A percentile compares a stretch with the other conserved stretches of the same genome.
Evolutionary conservation across 23 tunicate species (phyloP).

Genomic region (Styela clava): DNA sequence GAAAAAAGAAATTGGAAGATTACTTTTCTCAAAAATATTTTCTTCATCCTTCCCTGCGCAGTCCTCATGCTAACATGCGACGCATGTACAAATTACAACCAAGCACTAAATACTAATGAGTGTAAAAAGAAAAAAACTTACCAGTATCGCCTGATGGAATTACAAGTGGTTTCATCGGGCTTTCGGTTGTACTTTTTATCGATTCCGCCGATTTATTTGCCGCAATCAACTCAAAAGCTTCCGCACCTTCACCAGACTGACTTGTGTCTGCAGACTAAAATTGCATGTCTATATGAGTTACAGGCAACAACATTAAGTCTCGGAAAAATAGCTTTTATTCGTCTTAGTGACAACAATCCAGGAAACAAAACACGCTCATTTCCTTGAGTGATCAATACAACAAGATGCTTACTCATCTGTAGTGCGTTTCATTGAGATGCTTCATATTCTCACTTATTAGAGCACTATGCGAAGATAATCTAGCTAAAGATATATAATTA

Average conservation of each 20-base stretch:
- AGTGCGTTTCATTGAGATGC: not conserved
- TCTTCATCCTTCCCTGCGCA: too few species aligned
- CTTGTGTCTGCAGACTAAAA: slow-evolving; percentile 18
- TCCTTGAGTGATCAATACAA: not conserved
- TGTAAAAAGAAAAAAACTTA: slow-evolving; percentile 3
- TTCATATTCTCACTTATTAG: too few species aligned
- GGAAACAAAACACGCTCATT: not conserved
- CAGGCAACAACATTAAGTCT: too few species aligned
- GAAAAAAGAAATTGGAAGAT: too few species aligned
- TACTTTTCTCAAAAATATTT: too few species aligned
- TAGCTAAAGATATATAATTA: too few species aligned
- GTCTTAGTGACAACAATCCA: too few species aligned
- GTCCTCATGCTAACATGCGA: too few species aligned
- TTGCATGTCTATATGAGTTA: slow-evolving; percentile 10
- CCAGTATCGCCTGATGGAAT: slow-evolving; percentile 76
- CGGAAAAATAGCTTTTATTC: too few species aligned
- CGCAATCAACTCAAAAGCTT: slow-evolving; percentile 77
- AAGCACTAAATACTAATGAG: too few species aligned
- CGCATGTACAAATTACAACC: too few species aligned
- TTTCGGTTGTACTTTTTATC: slow-evolving; percentile 5
- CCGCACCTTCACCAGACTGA: slow-evolving; percentile 44
- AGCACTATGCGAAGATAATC: too few species aligned
- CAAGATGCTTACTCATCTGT: not conserved
- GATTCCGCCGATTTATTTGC: slow-evolving; percentile 33
- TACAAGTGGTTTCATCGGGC: slow-evolving; percentile 39